Evolutionary conservation across 2,888 invertebrate genomes (phyloP), one percentile per base, ranked within the genome.

Genomic region (Nomada ruficornis): DNA sequence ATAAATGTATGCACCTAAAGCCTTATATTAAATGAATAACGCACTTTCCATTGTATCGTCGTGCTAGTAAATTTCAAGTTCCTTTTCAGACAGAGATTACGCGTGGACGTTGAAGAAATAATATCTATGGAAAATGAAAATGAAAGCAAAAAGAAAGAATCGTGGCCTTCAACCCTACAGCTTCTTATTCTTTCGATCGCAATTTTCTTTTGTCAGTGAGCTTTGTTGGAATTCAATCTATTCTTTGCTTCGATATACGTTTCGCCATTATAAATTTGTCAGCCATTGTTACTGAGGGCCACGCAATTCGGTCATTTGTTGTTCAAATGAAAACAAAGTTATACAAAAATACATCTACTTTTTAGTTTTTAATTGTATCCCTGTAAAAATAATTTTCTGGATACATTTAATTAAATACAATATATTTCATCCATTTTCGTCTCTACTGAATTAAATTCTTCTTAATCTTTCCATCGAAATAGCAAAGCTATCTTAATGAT

Each of bases 221-320:
- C 26, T 60, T 69, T 50, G 47, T 64, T 59, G 36, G 52, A 54
- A 74, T 74, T 65, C 64, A 47, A 69, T 69, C 26, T 47, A 42
- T 5, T 44, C 62, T 20, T 26, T 50, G 44, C 59, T 50, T 55
- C 13, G 36, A 70, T 60, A 23, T 55, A 29, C 50, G 57, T 65
- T 77, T 50, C 64, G 50, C 23, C 29, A 68, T 71, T 80, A 77
- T 71, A 70, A 77, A 80, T 77, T 71, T 80, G 59, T 36, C 59
- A 44, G 63, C 36, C 26, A 73, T 78, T 69, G 73, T 78, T 57
- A 59, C 23, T 50, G 55, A 60, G 62, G 50, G 15, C 54, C 47
- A n/a, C 55, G 55, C 11, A 7, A 47, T 70, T 59, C 50, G 60
- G 36, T 47, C 78, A 44, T 29, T 59, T 50, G 36, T 70, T 50